phyloP scores from a whole-genome alignment of 2,113 vertebrate genomes.

The Pterocles orientalis region DNA sequence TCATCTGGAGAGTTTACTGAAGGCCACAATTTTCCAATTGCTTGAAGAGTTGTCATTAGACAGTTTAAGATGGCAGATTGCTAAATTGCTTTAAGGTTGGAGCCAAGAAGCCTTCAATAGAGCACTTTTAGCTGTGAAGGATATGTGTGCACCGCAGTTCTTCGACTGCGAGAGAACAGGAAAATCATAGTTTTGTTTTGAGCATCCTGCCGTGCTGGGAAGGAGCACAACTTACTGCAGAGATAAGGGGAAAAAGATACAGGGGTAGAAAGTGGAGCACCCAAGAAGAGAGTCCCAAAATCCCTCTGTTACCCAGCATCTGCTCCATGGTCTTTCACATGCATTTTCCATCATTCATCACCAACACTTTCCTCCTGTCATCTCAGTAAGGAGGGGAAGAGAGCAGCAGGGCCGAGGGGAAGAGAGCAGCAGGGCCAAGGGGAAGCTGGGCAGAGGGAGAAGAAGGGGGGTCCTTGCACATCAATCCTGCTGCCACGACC shows the following conservation, averaged over 20 bases:
- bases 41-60: constrained; percentile 60
- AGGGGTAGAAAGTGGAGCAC: neutral
- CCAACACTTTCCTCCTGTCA: rapidly evolving
- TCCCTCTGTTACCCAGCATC: neutral
- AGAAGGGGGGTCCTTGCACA: neutral
- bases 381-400: neutral
- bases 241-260: neutral
- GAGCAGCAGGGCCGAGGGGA: neutral
- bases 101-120: constrained; percentile 9
- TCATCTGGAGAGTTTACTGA: constrained; percentile 49
- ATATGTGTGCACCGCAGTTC: rapidly evolving
- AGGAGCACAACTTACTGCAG: neutral
- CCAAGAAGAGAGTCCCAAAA: neutral
- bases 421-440: neutral
- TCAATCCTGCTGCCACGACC: neutral
- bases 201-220: neutral
- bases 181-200: neutral
- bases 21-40: constrained; percentile 59
- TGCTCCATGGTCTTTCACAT: neutral
- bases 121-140: neutral
- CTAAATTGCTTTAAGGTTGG: constrained; percentile 26
- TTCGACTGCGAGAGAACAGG: neutral
- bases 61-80: constrained; percentile 56
- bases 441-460: neutral
- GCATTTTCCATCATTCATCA: neutral